Conservation (phyloP, 2,888 invertebrate species). For the Ophion ellenae region DNA sequence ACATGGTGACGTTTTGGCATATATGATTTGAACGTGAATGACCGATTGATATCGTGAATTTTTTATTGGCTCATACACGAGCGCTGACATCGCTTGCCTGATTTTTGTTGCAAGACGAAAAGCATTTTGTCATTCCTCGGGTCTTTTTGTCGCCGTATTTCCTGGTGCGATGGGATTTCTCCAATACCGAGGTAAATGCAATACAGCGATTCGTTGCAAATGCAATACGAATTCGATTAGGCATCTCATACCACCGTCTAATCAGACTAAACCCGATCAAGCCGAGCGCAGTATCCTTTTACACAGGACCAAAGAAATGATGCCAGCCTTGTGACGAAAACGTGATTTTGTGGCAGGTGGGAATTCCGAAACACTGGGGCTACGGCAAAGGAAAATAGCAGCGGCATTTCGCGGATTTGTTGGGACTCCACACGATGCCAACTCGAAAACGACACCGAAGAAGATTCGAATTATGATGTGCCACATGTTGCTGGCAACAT, state of each 20-base stretch:
- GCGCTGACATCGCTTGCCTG: too few species aligned
- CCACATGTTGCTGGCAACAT: slow-evolving; percentile 77
- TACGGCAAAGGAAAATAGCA: too few species aligned
- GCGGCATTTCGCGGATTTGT: slow-evolving; percentile 11
- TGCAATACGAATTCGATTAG: slow-evolving; percentile 68
- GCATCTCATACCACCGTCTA: slow-evolving; percentile 63
- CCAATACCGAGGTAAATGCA: not conserved
- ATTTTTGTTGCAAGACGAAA: too few species aligned
- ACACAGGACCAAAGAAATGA: slow-evolving; percentile 8
- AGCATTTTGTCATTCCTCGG: not conserved
- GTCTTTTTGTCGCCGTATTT: not conserved
- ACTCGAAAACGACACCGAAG: slow-evolving; percentile 54
- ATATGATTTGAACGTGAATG: too few species aligned
- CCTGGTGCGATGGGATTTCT: not conserved
- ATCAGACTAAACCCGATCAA: slow-evolving; percentile 61
- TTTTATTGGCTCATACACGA: too few species aligned
- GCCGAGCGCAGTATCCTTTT: slow-evolving; percentile 42
- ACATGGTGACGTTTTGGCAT: too few species aligned
- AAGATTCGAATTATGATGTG: slow-evolving; percentile 73
- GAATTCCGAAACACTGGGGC: too few species aligned
- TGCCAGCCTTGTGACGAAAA: slow-evolving; percentile 2
- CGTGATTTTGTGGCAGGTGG: not conserved
- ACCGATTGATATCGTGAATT: too few species aligned
- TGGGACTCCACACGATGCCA: slow-evolving; percentile 49
- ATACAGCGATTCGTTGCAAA: too few species aligned